A percentile compares a stretch with the other conserved stretches of the same genome.
Conservation (phyloP, 2,888 invertebrate genomes). For the Phyllotreta striolata region DNA sequence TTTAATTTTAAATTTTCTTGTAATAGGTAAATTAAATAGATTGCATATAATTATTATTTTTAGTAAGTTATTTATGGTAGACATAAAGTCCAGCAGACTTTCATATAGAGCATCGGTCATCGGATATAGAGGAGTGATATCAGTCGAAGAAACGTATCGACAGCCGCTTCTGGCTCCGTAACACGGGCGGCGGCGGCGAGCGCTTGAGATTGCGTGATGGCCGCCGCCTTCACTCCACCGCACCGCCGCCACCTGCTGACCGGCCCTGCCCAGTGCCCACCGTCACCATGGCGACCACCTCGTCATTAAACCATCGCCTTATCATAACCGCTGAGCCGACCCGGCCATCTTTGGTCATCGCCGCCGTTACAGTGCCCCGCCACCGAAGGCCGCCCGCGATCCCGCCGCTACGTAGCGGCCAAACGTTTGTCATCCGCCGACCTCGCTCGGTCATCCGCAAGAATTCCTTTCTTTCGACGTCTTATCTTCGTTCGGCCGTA, state of each 20-base stretch:
- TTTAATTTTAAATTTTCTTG: too few species aligned
- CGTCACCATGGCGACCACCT: slow-evolving; percentile 64
- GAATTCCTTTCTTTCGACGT: slow-evolving; percentile 31
- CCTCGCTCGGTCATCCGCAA: slow-evolving; percentile 39
- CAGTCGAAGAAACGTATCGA: slow-evolving; percentile 39
- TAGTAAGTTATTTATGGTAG: too few species aligned
- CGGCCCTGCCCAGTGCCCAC: slow-evolving; percentile 64
- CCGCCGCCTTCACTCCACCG: slow-evolving; percentile 52
- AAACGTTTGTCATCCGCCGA: slow-evolving; percentile 47
- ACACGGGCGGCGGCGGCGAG: slow-evolving; percentile 30
- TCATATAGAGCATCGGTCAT: slow-evolving; percentile 9
- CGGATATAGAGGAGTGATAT: slow-evolving; percentile 6
- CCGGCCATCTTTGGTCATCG: slow-evolving; percentile 62
- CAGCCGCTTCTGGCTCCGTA: slow-evolving; percentile 32
- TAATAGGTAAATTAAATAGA: too few species aligned
- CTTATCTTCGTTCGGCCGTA: slow-evolving; percentile 20
- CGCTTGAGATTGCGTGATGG: slow-evolving; percentile 63
- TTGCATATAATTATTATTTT: too few species aligned
- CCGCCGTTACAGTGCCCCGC: slow-evolving; percentile 48
- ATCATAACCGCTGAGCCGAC: slow-evolving; percentile 64
- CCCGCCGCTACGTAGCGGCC: slow-evolving; percentile 38
- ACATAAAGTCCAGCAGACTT: neutral
- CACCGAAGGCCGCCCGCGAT: slow-evolving; percentile 22
- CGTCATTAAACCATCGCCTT: slow-evolving; percentile 67
- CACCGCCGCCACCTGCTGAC: slow-evolving; percentile 58